Evolutionary conservation across 2,113 vertebrate species (phyloP), one percentile per base, ranked within the genome.

Genomic region (Phasianus colchicus): DNA sequence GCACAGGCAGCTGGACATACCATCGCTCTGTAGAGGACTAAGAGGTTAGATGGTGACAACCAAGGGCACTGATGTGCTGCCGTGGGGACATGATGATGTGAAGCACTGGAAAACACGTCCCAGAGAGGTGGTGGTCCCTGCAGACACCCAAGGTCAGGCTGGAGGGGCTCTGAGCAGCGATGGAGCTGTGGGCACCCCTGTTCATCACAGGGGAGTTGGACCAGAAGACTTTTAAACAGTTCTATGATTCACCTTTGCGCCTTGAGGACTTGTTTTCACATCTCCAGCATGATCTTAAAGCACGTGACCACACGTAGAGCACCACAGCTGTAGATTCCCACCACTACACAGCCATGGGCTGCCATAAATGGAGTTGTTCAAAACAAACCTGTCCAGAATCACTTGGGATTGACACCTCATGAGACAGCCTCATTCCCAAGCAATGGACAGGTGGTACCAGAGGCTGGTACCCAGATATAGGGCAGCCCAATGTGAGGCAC

Each of bases 271-370:
- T 10, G 29, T 52, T 72, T 71, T 27, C 32, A 32, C 29, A 65
- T 63, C 7, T 32, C 18, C 58, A 63, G 57, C 18, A 30, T 1
- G 4, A 27, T 16, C 36, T 42, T 47, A 38, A 67, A 45, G 30
- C 52, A 17, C 29, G 21, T 25, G n/a, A 45, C 20, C 29, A 27
- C 40, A 11, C 0, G 9, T 32, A n/a, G 60, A 38, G 27, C n/a
- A 9, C 1, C 4, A 43, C 38, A 25, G 36, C 43, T 30, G 64
- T 43, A 43, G 54, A 60, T 42, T n/a, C 11, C 61, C 70, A 21
- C 6, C 2, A 0, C 42, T 58, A 19, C 1, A 0, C 17, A 30
- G 63, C 34, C 42, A 25, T 0, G 14, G n/a, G 29, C 38, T 83
- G 60, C 42, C 40, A 52, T 22, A 11, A 72, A 36, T 13, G 34